Conservation (phyloP, 92 coral and sea anemone species). For the Metridium senile region DNA sequence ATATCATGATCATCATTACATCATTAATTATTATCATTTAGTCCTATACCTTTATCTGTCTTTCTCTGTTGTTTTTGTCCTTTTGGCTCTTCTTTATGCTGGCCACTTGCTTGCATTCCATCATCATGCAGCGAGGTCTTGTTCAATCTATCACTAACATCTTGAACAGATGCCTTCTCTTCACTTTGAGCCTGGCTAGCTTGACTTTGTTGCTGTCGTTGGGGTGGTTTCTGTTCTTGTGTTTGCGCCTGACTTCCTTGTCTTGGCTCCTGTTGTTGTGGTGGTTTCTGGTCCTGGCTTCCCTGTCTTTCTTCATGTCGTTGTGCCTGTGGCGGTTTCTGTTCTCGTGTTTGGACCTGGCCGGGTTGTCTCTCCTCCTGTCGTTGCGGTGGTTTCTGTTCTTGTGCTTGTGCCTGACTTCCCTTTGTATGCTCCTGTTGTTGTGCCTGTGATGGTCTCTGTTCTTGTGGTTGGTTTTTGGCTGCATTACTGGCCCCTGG, state of each 20-base stretch:
- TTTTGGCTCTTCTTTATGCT: too few species aligned
- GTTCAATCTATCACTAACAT: too few species aligned
- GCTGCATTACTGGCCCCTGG: too few species aligned
- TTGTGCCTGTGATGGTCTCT: neutral
- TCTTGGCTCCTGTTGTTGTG: neutral
- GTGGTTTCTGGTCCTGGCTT: neutral
- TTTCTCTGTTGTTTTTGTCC: too few species aligned
- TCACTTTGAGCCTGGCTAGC: neutral
- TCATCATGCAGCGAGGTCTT: too few species aligned
- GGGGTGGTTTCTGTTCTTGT: neutral
- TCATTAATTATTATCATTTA: too few species aligned
- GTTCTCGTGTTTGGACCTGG: neutral
- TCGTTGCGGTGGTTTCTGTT: neutral
- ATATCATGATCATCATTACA: too few species aligned
- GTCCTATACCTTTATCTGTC: too few species aligned
- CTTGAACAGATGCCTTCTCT: too few species aligned
- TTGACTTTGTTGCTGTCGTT: neutral
- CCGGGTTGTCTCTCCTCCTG: neutral
- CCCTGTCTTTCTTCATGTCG: neutral
- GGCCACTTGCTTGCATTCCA: too few species aligned
- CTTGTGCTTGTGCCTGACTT: neutral
- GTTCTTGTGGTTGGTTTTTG: too few species aligned
- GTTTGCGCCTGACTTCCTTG: neutral
- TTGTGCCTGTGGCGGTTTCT: slow-evolving; percentile 8
- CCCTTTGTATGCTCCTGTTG: neutral